phyloP scores from a whole-genome alignment of 1,140 invertebrate species.

The Triops longicaudatus region DNA sequence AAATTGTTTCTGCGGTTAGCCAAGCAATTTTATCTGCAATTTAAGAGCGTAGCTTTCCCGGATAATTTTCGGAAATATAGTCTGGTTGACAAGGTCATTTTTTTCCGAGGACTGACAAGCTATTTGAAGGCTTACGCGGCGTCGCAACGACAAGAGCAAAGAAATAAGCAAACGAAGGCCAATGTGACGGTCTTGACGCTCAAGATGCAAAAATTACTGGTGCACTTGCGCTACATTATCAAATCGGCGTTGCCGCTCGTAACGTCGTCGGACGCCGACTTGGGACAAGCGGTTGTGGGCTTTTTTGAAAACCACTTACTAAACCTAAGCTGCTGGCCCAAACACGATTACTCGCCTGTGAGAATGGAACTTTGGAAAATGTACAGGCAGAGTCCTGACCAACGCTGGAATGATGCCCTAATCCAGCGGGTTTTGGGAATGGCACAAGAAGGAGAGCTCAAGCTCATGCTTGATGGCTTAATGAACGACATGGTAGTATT shows the following conservation, averaged over 20 bases:
- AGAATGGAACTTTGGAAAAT: conserved; percentile 22
- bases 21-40: background rate
- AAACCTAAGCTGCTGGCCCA: background rate
- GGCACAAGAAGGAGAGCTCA: conserved; percentile 18
- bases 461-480: conserved; percentile 13
- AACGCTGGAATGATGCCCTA: conserved; percentile 23
- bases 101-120: conserved; percentile 8
- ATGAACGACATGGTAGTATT: conserved; percentile 16
- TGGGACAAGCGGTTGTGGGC: background rate
- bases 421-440: conserved; percentile 13
- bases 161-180: conserved; percentile 11
- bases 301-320: background rate
- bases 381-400: background rate
- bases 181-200: background rate
- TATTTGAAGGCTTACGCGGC: conserved; percentile 16
- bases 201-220: conserved; percentile 22
- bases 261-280: conserved; percentile 13
- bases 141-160: conserved; percentile 6
- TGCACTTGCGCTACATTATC: background rate
- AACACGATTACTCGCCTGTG: background rate
- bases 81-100: background rate
- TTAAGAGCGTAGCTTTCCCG: background rate
- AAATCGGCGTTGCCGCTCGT: conserved; percentile 12
- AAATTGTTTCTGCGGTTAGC: conserved; percentile 20
- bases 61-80: background rate